Percentiles rank a stretch among this genome's conserved stretches.
Conservation (phyloP, 2,888 invertebrate species). For the Crematogaster levior region DNA sequence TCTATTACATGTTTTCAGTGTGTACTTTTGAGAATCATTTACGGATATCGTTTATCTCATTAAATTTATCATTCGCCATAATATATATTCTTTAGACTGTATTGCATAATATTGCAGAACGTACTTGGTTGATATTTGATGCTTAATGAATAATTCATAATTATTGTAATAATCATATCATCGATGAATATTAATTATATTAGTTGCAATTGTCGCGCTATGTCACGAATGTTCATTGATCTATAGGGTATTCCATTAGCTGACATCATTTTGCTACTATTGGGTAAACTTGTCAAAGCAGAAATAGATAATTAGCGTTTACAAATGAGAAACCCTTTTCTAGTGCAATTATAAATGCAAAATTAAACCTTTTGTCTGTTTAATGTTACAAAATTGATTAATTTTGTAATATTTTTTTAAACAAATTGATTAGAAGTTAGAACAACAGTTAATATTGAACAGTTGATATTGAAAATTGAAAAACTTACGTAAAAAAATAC, state of each 20-base stretch:
- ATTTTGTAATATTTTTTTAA: not conserved
- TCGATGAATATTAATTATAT: slow-evolving; percentile 35
- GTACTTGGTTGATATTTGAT: slow-evolving; percentile 25
- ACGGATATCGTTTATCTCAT: slow-evolving; percentile 27
- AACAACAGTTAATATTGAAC: no score
- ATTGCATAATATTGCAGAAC: slow-evolving; percentile 7
- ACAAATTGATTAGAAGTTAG: not conserved
- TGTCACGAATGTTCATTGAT: not conserved
- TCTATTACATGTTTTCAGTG: not conserved
- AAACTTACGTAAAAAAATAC: not conserved
- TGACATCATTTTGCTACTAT: not conserved
- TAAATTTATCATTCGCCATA: not conserved
- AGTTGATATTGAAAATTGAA: slow-evolving; percentile 1
- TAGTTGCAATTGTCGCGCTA: slow-evolving; percentile 13
- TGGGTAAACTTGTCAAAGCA: not conserved
- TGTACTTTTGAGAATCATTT: not conserved
- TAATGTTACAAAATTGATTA: no score
- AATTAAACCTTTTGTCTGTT: not conserved
- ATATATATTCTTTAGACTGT: slow-evolving; percentile 21
- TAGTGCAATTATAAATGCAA: not conserved
- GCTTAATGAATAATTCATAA: slow-evolving; percentile 37
- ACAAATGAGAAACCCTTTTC: not conserved
- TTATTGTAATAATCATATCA: slow-evolving; percentile 28
- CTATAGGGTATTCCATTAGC: slow-evolving; percentile 5
- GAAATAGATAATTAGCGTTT: not conserved